phyloP scores from a whole-genome alignment of 2,113 vertebrate genomes.

The Ailurus styani region DNA sequence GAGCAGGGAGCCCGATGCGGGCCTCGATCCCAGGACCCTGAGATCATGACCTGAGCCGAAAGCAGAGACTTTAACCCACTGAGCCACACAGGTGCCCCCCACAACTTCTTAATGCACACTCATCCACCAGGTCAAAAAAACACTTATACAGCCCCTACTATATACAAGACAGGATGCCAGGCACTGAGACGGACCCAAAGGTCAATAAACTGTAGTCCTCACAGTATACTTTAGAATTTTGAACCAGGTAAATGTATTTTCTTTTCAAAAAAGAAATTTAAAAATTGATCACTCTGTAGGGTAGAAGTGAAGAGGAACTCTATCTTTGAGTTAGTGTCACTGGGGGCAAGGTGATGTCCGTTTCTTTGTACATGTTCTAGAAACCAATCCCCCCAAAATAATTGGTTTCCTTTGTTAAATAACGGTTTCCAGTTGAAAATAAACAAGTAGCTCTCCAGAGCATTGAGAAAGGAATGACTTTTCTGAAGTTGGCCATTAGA shows the following conservation, averaged over 20 bases:
- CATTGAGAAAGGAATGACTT: not conserved
- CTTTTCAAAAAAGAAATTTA: not conserved
- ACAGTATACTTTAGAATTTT: not conserved
- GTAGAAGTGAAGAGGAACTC: not conserved
- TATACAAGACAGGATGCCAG: not conserved
- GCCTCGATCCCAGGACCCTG: no score
- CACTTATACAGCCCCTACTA: not conserved
- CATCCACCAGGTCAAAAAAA: not conserved
- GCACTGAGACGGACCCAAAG: not conserved
- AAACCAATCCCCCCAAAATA: not conserved
- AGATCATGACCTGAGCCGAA: no score
- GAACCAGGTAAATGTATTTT: not conserved
- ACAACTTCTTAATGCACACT: not conserved
- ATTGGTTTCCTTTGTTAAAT: not conserved
- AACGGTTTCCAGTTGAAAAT: not conserved
- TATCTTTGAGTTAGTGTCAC: not conserved
- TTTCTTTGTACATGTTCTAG: conserved; percentile 27
- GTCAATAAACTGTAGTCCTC: not conserved
- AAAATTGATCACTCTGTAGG: not conserved
- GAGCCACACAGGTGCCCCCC: no score
- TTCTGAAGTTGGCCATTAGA: not conserved
- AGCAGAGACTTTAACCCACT: no score
- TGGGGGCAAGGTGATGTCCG: not conserved
- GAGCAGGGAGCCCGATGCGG: no score
- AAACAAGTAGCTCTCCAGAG: conserved; percentile 4